Evolutionary conservation across 1,140 invertebrate species (phyloP).

Genomic region (Acromyrmex charruanus): DNA sequence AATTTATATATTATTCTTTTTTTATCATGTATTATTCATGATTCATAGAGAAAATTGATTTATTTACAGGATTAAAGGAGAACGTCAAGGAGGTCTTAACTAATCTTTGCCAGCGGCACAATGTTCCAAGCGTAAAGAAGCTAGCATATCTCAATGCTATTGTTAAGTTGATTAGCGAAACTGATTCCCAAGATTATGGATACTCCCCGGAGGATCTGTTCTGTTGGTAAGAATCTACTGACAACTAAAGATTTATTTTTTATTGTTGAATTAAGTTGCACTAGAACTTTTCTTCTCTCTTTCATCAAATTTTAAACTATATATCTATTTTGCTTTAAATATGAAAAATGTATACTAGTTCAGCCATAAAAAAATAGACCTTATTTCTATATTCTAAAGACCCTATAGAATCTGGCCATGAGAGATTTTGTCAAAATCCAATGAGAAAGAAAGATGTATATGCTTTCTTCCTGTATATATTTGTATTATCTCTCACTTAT

Average conservation of each 20-base stretch:
- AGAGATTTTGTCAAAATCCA: too few relatives aligned
- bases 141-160: conserved; percentile 94
- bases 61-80: conserved; percentile 86
- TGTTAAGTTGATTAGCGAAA: conserved; percentile 91
- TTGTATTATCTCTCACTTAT: too few relatives aligned
- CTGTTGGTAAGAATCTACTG: conserved; percentile 90
- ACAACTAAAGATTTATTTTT: not conserved
- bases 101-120: conserved; percentile 88
- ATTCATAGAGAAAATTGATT: conserved; percentile 17
- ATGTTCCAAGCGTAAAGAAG: conserved; percentile 89
- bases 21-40: not conserved
- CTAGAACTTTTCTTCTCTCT: too few relatives aligned
- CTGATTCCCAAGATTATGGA: conserved; percentile 89
- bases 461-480: too few relatives aligned
- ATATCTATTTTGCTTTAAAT: too few relatives aligned
- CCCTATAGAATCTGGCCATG: too few relatives aligned
- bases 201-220: conserved; percentile 93
- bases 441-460: too few relatives aligned
- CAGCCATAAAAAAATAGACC: too few relatives aligned
- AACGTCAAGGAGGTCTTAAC: conserved; percentile 89
- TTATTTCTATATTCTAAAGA: too few relatives aligned
- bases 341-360: too few relatives aligned
- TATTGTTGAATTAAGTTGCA: too few relatives aligned
- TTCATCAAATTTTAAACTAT: too few relatives aligned
- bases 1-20: not conserved